These are phyloP conservation scores for Himantopus leucocephalus DNA, from an alignment of 2,113 vertebrate genomes.

Conservation along the genomic window DNA sequence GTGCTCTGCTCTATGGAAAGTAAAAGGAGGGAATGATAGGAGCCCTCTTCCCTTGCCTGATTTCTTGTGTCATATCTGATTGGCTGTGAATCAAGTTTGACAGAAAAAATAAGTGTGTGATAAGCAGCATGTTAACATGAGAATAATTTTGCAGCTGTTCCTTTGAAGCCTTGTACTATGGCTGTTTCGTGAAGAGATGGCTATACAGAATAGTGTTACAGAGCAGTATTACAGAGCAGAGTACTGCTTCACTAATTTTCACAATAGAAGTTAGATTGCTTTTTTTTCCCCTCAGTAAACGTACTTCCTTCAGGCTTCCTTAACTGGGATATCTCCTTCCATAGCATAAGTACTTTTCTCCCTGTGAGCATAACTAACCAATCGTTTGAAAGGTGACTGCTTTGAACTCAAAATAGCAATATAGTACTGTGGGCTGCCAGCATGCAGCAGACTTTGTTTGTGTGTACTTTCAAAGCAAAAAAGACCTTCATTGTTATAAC, in stretches of 20 bases:
- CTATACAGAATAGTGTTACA: neutral
- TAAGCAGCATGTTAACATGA: neutral
- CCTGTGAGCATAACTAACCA: neutral
- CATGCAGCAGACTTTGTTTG: neutral
- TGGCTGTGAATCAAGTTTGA: neutral
- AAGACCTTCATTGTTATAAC: neutral
- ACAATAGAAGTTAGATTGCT: neutral
- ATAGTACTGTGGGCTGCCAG: neutral
- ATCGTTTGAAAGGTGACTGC: neutral
- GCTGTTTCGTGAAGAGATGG: neutral
- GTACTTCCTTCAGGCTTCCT: neutral
- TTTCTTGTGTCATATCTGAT: neutral
- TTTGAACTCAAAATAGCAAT: conserved; percentile 4
- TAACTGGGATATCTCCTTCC: neutral
- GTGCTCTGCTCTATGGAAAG: neutral
- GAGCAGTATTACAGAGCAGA: neutral
- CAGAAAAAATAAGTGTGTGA: neutral
- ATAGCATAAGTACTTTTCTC: neutral
- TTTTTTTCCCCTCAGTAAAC: neutral
- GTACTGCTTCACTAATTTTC: neutral
- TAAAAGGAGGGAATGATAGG: neutral
- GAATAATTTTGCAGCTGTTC: neutral
- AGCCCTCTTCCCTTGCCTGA: neutral
- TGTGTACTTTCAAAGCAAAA: neutral
- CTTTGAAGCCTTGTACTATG: neutral